Evolutionary conservation across 1,140 invertebrate species (phyloP), one percentile per base, ranked within the genome.

Genomic region (Penaeus chinensis): DNA sequence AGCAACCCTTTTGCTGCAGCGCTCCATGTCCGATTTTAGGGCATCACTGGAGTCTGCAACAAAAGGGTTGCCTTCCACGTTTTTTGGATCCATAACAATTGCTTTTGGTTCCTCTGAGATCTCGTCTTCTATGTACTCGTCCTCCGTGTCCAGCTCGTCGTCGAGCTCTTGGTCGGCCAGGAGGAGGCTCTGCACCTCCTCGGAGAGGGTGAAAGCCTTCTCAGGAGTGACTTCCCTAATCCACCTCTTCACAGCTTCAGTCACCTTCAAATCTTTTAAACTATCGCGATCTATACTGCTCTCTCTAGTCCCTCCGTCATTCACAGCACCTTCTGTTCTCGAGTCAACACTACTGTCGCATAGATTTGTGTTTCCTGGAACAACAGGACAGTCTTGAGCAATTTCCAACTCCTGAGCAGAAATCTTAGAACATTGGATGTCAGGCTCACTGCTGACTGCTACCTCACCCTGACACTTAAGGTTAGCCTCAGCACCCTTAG

Each of bases 41-140:
- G 60, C 42, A 74, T 90, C 82, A 90, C 88, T 90, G 90, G 85
- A 87, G 71, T 82, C 81, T 89, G 89, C 87, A 90, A 84, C 85
- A 78, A 86, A 90, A 90, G 90, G 90, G 90, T 90, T 90, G 90
- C 90, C 82, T 89, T 84, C 77, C 90, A 90, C 89, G 89, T 90
- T 90, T 90, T 90, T 90, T 90, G 90, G 37, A 81, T 87, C 78
- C 80, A 63, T n/a, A 54, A 84, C 77, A 60, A 20, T 84, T 22
- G 32, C 47, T 77, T 86, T 82, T 37, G 76, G 32, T 71, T 87
- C 71, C 27, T 32, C 62, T 60, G 82, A 54, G 16, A 87, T 82
- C 63, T 89, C 89, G 42, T 88, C 84, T 47, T 89, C 90, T 24
- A 87, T 87, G 77, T 90, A 88, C 77, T 88, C 85, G 54, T 89